Evolutionary conservation across 2,888 invertebrate genomes (phyloP).

Genomic region (Eupithecia exiguata): DNA sequence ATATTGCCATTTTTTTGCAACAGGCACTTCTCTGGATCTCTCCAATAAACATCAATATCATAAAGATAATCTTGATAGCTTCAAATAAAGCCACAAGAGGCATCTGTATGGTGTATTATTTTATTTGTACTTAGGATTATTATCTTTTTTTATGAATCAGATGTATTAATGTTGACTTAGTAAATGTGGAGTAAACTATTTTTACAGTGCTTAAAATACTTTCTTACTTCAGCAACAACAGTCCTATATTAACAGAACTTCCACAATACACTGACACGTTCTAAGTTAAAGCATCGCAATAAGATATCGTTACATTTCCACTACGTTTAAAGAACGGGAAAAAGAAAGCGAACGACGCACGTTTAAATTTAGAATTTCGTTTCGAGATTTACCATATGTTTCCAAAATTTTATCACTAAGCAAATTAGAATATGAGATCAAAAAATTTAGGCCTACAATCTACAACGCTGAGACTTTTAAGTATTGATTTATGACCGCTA

Average conservation of each 20-base stretch:
- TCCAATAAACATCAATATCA: slow-evolving; percentile 81
- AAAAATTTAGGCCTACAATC: slow-evolving; percentile 82
- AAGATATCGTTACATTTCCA: slow-evolving; percentile 80
- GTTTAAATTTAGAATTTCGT: slow-evolving; percentile 80
- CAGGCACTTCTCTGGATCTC: slow-evolving; percentile 83
- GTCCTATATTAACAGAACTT: slow-evolving; percentile 75
- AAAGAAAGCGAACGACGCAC: slow-evolving; percentile 70
- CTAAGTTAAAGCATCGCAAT: slow-evolving; percentile 84
- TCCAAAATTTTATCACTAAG: slow-evolving; percentile 81
- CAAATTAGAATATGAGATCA: slow-evolving; percentile 85
- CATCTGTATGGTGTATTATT: slow-evolving; percentile 66
- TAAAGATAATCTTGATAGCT: slow-evolving; percentile 76
- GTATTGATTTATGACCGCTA: slow-evolving; percentile 80
- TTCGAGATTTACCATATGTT: slow-evolving; percentile 75
- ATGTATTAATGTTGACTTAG: slow-evolving; percentile 57
- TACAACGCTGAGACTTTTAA: slow-evolving; percentile 80
- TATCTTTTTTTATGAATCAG: slow-evolving; percentile 66
- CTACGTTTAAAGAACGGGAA: slow-evolving; percentile 72
- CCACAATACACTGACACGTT: slow-evolving; percentile 76
- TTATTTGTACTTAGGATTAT: slow-evolving; percentile 75
- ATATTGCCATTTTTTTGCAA: slow-evolving; percentile 83
- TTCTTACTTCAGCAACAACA: slow-evolving; percentile 68
- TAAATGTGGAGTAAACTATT: slow-evolving; percentile 65
- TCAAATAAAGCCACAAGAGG: slow-evolving; percentile 74
- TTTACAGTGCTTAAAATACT: slow-evolving; percentile 70